Percentiles rank a stretch among this genome's conserved stretches.
These are phyloP conservation scores for Typhlomys cinereus DNA, from an alignment of 2,113 vertebrate genomes.

Conservation along the genomic window DNA sequence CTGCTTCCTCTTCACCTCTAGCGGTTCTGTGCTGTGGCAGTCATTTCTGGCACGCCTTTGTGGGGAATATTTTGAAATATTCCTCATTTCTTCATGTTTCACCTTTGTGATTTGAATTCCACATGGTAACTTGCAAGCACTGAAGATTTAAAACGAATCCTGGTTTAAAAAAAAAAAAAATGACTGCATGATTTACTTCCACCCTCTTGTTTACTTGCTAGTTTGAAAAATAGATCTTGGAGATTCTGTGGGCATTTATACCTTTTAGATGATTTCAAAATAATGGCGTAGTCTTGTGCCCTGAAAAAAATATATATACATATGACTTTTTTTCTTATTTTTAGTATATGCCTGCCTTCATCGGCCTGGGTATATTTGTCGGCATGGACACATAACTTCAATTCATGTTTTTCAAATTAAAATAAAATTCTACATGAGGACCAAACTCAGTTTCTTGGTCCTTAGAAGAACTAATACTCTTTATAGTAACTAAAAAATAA, in stretches of 20 bases:
- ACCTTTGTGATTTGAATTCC: conserved; percentile 77
- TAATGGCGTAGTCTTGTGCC: conserved; percentile 41
- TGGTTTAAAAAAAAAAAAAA: conserved; percentile 69
- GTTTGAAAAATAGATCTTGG: conserved; percentile 66
- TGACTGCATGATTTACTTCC: conserved; percentile 74
- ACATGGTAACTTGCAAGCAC: conserved; percentile 69
- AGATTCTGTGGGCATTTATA: conserved; percentile 73
- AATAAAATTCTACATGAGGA: conserved; percentile 33
- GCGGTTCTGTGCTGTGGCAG: conserved; percentile 71
- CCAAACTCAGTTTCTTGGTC: conserved; percentile 48
- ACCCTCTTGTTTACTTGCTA: conserved; percentile 74
- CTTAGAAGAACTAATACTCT: not conserved
- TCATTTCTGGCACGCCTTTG: conserved; percentile 70
- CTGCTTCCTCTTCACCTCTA: conserved; percentile 69
- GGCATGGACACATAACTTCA: conserved; percentile 67
- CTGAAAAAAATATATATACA: conserved; percentile 58
- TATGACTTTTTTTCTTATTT: conserved; percentile 44
- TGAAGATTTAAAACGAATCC: conserved; percentile 10
- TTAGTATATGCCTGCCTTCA: conserved; percentile 45
- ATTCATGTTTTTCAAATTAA: not conserved
- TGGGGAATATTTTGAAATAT: conserved; percentile 71
- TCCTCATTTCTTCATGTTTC: conserved; percentile 70
- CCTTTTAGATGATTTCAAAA: conserved; percentile 66
- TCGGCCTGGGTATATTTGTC: conserved; percentile 46
- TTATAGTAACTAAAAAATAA: conserved; percentile 53